These are phyloP conservation scores for Zonotrichia leucophrys DNA, from an alignment of 2,113 vertebrate species.

Conservation along the genomic window DNA sequence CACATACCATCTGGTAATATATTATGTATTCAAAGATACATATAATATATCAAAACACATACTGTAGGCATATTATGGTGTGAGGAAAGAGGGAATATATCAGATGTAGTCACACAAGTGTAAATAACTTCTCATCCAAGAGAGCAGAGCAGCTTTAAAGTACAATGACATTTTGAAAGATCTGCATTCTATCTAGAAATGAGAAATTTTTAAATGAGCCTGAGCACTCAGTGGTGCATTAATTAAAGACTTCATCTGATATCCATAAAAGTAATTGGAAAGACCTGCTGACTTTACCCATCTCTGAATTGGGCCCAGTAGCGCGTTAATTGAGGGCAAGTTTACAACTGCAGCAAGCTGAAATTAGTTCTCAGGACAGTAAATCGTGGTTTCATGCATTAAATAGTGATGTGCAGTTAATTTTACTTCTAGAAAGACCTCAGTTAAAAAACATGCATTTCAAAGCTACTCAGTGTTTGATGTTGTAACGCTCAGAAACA, in stretches of 20 bases:
- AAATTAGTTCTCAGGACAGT: constrained; percentile 33
- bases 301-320: constrained; percentile 35
- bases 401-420: background rate
- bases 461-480: background rate
- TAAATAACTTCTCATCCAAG: constrained; percentile 64
- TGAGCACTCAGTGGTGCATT: constrained; percentile 34
- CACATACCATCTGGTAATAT: constrained; percentile 52
- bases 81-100: constrained; percentile 35
- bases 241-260: constrained; percentile 63
- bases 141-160: constrained; percentile 55
- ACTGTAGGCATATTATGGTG: constrained; percentile 41
- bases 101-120: constrained; percentile 51
- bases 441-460: background rate
- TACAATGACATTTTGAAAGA: constrained; percentile 64
- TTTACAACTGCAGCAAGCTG: constrained; percentile 11
- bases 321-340: background rate
- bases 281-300: constrained; percentile 28
- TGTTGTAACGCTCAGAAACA: background rate
- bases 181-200: constrained; percentile 39
- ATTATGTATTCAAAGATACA: constrained; percentile 63
- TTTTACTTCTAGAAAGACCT: background rate
- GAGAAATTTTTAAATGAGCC: constrained; percentile 31
- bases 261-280: constrained; percentile 54
- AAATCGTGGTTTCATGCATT: background rate
- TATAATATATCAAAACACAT: constrained; percentile 61